Percentiles rank a stretch among this genome's conserved stretches.
Conservation (phyloP, 2,888 invertebrate species). For the Lobophora halterata region DNA sequence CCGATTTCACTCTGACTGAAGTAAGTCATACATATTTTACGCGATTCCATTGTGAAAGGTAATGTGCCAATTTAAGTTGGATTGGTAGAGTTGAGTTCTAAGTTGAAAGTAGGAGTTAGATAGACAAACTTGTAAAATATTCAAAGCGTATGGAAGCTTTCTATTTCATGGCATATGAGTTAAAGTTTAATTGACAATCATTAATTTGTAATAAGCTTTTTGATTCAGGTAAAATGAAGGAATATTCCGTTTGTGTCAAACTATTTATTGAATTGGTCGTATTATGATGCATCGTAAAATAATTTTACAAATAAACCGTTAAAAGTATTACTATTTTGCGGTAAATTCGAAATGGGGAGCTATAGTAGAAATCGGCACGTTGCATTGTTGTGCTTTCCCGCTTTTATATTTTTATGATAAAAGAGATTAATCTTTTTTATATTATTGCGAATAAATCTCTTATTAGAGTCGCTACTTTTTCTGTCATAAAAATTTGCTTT, state of each 20-base stretch:
- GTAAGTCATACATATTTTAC: slow-evolving; percentile 57
- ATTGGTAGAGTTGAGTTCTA: slow-evolving; percentile 59
- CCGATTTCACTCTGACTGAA: slow-evolving; percentile 53
- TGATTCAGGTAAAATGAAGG: slow-evolving; percentile 19
- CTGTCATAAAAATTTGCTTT: slow-evolving; percentile 64
- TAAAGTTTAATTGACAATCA: slow-evolving; percentile 56
- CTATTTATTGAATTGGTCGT: background rate
- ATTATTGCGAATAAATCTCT: slow-evolving; percentile 67
- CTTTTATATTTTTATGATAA: slow-evolving; percentile 53
- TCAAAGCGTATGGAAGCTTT: slow-evolving; percentile 53
- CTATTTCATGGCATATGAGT: slow-evolving; percentile 56
- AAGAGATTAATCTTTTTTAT: slow-evolving; percentile 66
- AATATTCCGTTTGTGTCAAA: background rate
- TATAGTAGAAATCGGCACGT: slow-evolving; percentile 23
- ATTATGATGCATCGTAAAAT: background rate
- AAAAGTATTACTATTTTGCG: slow-evolving; percentile 13
- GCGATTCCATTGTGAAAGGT: slow-evolving; percentile 59
- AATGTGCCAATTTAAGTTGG: slow-evolving; percentile 60
- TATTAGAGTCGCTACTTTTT: slow-evolving; percentile 56
- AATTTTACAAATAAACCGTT: slow-evolving; percentile 11
- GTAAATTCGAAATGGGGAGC: slow-evolving; percentile 23
- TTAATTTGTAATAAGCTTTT: slow-evolving; percentile 42
- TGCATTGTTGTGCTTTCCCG: slow-evolving; percentile 34
- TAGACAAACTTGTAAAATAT: slow-evolving; percentile 61
- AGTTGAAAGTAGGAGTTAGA: slow-evolving; percentile 59